Evolutionary conservation across 2,113 vertebrate species (phyloP).

Genomic region (Ciconia boyciana): DNA sequence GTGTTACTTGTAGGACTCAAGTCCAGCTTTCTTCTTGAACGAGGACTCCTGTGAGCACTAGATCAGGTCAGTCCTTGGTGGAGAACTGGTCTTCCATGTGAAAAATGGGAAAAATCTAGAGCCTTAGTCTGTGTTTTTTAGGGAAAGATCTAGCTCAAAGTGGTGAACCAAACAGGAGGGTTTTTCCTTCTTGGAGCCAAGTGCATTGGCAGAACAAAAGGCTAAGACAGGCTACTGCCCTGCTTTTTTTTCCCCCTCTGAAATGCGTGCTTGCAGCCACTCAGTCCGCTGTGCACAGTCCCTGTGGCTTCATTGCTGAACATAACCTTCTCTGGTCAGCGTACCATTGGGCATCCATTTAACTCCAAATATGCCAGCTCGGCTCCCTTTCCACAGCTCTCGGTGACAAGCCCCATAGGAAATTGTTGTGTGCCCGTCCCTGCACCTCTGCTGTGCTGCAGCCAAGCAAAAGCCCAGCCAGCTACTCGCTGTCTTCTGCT

Average conservation of each 20-base stretch:
- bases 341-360: neutral
- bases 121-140: neutral
- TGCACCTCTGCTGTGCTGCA: neutral
- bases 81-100: neutral
- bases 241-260: neutral
- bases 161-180: neutral
- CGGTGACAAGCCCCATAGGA: rapidly evolving
- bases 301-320: neutral
- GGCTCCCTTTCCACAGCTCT: neutral
- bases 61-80: neutral
- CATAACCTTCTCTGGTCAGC: neutral
- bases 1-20: neutral
- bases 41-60: neutral
- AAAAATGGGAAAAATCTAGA: neutral
- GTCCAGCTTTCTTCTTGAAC: neutral
- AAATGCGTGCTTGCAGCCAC: neutral
- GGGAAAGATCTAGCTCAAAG: neutral
- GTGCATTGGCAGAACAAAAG: neutral
- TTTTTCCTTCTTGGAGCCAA: neutral
- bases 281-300: neutral
- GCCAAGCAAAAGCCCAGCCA: neutral
- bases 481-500: neutral
- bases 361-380: neutral
- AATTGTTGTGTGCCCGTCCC: neutral
- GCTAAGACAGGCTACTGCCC: neutral